phyloP scores from a whole-genome alignment of 2,113 vertebrate genomes.

The Atherinomorus stipes region DNA sequence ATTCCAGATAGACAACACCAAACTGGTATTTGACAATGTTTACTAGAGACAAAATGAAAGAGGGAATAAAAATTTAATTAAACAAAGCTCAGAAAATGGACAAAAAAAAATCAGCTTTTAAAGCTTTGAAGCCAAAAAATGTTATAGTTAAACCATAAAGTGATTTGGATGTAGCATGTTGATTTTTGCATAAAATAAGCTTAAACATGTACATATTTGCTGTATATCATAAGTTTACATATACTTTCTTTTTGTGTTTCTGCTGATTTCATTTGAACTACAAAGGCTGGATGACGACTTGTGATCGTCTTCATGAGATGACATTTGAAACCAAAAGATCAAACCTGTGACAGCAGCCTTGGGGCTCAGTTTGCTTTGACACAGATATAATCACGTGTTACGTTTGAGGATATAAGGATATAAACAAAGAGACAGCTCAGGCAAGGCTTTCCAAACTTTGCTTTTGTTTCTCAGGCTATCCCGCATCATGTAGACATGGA shows the following conservation, averaged over 20 bases:
- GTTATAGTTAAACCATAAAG: not conserved
- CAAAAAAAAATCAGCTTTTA: too few relatives aligned
- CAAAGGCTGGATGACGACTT: not conserved
- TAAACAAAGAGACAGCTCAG: conserved; percentile 35
- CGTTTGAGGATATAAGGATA: conserved; percentile 9
- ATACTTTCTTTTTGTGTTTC: not conserved
- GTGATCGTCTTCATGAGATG: not conserved
- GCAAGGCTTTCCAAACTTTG: not conserved
- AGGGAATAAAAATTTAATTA: too few relatives aligned
- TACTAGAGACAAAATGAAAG: too few relatives aligned
- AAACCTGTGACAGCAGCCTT: conserved; percentile 14
- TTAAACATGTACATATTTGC: too few relatives aligned
- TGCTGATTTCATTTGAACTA: not conserved
- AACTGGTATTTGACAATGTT: too few relatives aligned
- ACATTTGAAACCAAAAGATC: not conserved
- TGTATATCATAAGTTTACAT: not conserved
- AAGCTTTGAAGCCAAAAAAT: too few relatives aligned
- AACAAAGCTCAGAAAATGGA: too few relatives aligned
- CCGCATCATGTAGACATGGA: conserved; percentile 44
- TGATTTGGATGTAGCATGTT: not conserved
- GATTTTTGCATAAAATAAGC: not conserved
- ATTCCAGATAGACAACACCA: too few relatives aligned
- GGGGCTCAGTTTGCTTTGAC: conserved; percentile 1
- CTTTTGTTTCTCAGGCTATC: conserved; percentile 61
- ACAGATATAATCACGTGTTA: conserved; percentile 11